Base-by-base conservation (phyloP, 1,140 invertebrate species). In the Vanessa atalanta region DNA sequence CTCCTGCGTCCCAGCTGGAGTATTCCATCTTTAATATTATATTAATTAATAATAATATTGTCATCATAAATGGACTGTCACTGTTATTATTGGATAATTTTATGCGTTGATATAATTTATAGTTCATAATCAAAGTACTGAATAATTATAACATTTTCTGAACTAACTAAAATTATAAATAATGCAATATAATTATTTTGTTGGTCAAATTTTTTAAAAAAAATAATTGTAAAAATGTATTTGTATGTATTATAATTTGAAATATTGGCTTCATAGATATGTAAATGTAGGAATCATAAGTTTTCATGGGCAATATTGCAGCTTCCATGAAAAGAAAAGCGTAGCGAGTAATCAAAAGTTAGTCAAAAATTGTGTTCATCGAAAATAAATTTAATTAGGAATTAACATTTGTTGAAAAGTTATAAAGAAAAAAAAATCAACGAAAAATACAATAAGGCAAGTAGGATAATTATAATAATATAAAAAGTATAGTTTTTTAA, bases 361-460 rank as follows among this genome's bases (percentile, higher is more conserved):
- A 57, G 53, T 20, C 53, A 57, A 57, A 57, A 57, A 23, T 23
- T 57, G 53, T 57, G 53, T 57, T 57, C 53, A 57, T 23, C 23
- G 16, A 23, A 57, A 57, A 26, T 1, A 23, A 23, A 23, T 26
- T 55, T 55, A 57, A 23, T 23, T 57, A 23, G 15, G 7, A 5
- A 53, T 53, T 15, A n/a, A 53, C 5, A 8, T 7, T 43, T 43
- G 37, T 43, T 9, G 8, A 43, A 9, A 43, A 8, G 37, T 43
- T 43, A 43, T 9, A 43, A 31, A 31, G 26, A 31, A 31, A 6
- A 31, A n/a, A 31, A 31, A 31, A 1, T 6, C 3, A 31, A 31
- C 26, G 26, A 55, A 55, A 55, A 55, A 8, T 55, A 20, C 16
- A 55, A 23, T 9, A 55, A 55, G 7, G n/a, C 7, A 55, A 11